A percentile compares a stretch with the other conserved stretches of the same genome.
Evolutionary conservation across 1,140 invertebrate genomes (phyloP).

Genomic region (Papilio polytes): DNA sequence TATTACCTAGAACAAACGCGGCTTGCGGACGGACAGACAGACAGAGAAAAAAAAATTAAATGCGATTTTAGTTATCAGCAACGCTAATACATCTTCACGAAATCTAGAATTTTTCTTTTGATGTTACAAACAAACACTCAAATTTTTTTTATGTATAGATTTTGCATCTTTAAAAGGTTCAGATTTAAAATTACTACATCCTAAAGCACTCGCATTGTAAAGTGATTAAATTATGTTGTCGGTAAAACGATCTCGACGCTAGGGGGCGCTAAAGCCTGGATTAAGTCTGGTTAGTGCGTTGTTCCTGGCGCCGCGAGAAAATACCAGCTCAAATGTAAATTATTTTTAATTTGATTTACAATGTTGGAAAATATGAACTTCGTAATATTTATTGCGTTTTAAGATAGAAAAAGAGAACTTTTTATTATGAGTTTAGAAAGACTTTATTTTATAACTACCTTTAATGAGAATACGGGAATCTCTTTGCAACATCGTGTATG

Average conservation of each 20-base stretch:
- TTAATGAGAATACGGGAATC: neutral
- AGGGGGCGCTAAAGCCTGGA: constrained; percentile 22
- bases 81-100: no score
- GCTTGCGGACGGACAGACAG: no score
- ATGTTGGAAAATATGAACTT: neutral
- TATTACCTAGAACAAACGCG: no score
- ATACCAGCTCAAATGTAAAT: neutral
- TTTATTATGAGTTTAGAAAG: no score
- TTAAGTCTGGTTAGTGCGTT: constrained; percentile 23
- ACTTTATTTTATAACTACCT: no score
- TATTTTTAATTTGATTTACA: constrained; percentile 6
- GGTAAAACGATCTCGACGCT: constrained; percentile 3
- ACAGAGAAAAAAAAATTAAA: no score
- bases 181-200: neutral
- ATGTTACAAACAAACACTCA: no score
- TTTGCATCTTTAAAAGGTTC: neutral
- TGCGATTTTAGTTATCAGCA: no score
- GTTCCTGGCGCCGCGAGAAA: constrained; percentile 8
- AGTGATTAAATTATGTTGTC: constrained; percentile 22
- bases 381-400: neutral
- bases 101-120: no score
- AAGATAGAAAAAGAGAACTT: neutral
- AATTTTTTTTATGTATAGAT: no score
- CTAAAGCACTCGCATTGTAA: neutral
- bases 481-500: neutral